A percentile compares a stretch with the other conserved stretches of the same genome.
Conservation (phyloP, 1,140 invertebrate genomes). For the Coenobita brevimanus region DNA sequence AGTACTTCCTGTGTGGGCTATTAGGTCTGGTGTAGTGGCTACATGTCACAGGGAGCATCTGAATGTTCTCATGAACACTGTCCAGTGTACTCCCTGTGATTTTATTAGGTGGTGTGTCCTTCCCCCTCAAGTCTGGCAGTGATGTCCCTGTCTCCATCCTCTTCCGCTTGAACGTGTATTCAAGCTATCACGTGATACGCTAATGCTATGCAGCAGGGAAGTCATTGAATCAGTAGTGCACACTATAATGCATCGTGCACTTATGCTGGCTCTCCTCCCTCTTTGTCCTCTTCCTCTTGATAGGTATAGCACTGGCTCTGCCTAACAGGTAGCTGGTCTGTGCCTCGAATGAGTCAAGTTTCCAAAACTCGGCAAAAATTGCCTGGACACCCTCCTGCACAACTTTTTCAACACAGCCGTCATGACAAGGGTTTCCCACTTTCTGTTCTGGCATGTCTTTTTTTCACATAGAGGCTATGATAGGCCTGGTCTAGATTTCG, state of each 20-base stretch:
- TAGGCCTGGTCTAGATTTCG: background rate
- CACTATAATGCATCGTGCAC: background rate
- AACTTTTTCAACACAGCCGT: background rate
- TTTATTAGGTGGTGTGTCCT: background rate
- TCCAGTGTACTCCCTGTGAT: background rate
- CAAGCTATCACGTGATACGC: background rate
- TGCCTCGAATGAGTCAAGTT: background rate
- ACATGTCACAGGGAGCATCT: background rate
- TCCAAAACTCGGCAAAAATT: no score
- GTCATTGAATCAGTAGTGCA: background rate
- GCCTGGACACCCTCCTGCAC: background rate
- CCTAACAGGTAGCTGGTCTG: background rate
- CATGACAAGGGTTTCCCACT: background rate
- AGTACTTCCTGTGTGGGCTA: background rate
- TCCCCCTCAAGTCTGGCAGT: background rate
- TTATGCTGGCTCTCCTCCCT: background rate
- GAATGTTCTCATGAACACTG: background rate
- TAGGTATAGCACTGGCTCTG: background rate
- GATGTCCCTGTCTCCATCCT: background rate
- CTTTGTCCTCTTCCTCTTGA: conserved; percentile 2
- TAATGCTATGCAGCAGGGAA: background rate
- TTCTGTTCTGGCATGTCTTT: background rate
- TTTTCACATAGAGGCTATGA: background rate
- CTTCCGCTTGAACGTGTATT: background rate
- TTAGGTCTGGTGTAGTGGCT: background rate